These are phyloP conservation scores for Typhlomys cinereus DNA, from an alignment of 2,113 vertebrate genomes.

Conservation along the genomic window DNA sequence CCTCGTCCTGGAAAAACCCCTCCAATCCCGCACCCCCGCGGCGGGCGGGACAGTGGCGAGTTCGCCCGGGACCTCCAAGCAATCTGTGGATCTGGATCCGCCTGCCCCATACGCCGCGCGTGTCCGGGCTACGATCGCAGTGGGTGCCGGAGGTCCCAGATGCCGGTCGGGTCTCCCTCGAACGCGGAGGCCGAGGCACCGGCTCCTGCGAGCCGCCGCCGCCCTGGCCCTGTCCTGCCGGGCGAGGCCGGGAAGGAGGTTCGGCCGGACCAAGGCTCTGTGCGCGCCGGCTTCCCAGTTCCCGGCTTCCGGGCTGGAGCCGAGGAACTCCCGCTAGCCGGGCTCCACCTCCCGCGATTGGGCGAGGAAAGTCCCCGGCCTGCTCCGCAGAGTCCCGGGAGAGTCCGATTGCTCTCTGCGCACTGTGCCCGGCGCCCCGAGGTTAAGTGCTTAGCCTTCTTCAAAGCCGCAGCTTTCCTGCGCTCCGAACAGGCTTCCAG, in stretches of 20 bases:
- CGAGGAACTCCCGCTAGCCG: rapidly evolving
- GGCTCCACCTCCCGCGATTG: background rate
- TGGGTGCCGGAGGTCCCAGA: no score
- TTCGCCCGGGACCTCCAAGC: rapidly evolving
- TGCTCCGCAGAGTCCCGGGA: background rate
- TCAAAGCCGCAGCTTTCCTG: rapidly evolving
- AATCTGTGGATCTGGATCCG: rapidly evolving
- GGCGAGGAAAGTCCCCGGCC: rapidly evolving
- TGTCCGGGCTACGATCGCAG: rapidly evolving
- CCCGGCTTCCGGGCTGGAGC: rapidly evolving
- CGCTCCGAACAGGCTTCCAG: background rate
- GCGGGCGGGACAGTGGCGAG: rapidly evolving
- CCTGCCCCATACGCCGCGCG: rapidly evolving
- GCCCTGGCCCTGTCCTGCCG: rapidly evolving
- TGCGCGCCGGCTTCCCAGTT: background rate
- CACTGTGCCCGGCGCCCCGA: background rate
- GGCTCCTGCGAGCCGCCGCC: rapidly evolving
- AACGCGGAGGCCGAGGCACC: rapidly evolving
- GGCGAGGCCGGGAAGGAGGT: rapidly evolving
- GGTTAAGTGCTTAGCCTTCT: background rate
- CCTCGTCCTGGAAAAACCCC: background rate
- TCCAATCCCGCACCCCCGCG: rapidly evolving
- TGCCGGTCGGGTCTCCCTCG: rapidly evolving
- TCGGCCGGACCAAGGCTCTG: rapidly evolving
- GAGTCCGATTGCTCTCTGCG: rapidly evolving